Conservation (phyloP, 2,797 vertebrate species). For the Alosa sapidissima region DNA sequence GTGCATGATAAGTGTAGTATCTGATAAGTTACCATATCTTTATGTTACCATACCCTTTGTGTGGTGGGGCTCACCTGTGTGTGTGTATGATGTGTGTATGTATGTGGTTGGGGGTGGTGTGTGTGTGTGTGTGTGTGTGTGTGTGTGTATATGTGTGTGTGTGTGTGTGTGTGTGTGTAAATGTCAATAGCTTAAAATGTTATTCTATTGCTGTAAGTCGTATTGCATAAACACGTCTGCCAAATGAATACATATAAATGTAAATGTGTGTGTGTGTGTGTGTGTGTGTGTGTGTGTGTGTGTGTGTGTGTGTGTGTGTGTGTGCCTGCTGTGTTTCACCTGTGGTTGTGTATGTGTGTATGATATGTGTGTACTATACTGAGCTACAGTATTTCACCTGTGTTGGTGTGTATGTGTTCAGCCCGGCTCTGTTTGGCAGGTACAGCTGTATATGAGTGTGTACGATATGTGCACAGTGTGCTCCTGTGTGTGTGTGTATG, state of each 20-base stretch:
- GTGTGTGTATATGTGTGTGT: background rate
- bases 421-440: background rate
- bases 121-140: background rate
- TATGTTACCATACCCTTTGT: too few relatives aligned
- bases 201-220: too few relatives aligned
- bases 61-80: background rate
- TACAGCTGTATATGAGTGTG: background rate
- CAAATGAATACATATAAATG: too few relatives aligned
- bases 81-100: too few relatives aligned
- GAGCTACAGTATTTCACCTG: background rate
- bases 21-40: too few relatives aligned
- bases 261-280: background rate
- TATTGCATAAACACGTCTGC: too few relatives aligned
- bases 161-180: background rate
- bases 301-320: background rate
- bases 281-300: background rate
- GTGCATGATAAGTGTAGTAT: too few relatives aligned
- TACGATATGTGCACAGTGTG: background rate
- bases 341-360: too few relatives aligned
- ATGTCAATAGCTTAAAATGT: background rate
- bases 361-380: too few relatives aligned
- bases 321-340: too few relatives aligned
- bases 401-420: background rate
- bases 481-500: background rate
- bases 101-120: background rate